Percentiles rank a stretch among this genome's conserved stretches.
Conservation (phyloP, 2,888 invertebrate genomes). For the Caenorhabditis parvicauda region DNA sequence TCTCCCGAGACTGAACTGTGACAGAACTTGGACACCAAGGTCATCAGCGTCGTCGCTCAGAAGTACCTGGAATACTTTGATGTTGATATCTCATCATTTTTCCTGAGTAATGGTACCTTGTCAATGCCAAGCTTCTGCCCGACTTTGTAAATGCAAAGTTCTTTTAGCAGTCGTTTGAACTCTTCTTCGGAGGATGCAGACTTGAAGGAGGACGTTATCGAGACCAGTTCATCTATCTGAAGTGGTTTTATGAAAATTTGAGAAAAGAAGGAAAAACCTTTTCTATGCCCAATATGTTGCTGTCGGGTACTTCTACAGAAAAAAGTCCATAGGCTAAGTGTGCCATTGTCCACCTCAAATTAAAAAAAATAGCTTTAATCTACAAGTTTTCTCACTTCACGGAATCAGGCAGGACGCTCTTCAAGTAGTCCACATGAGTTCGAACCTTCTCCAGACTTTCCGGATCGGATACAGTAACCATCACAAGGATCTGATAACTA, state of each 20-base stretch:
- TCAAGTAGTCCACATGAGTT: neutral
- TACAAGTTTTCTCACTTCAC: too few relatives aligned
- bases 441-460: constrained; percentile 11
- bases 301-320: neutral
- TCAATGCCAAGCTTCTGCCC: constrained; percentile 8
- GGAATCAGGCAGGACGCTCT: neutral
- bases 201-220: constrained; percentile 20
- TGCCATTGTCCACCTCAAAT: constrained; percentile 17
- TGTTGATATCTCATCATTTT: neutral
- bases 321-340: constrained; percentile 24
- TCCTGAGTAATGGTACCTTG: constrained; percentile 3
- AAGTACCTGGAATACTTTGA: constrained; percentile 25
- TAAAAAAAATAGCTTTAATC: neutral
- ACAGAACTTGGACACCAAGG: constrained; percentile 31
- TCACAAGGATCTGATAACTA: constrained; percentile 16
- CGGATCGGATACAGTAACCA: constrained; percentile 15
- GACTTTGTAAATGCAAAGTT: constrained; percentile 17
- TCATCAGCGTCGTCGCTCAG: constrained; percentile 37
- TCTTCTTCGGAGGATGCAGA: constrained; percentile 27
- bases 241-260: neutral
- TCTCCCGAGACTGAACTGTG: constrained; percentile 45
- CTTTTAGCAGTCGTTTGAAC: constrained; percentile 27
- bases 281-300: constrained; percentile 18
- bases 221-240: constrained; percentile 10
- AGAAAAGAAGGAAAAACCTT: constrained; percentile 8